These are phyloP conservation scores for Brassicogethes aeneus DNA, from an alignment of 2,888 invertebrate genomes.

Conservation along the genomic window DNA sequence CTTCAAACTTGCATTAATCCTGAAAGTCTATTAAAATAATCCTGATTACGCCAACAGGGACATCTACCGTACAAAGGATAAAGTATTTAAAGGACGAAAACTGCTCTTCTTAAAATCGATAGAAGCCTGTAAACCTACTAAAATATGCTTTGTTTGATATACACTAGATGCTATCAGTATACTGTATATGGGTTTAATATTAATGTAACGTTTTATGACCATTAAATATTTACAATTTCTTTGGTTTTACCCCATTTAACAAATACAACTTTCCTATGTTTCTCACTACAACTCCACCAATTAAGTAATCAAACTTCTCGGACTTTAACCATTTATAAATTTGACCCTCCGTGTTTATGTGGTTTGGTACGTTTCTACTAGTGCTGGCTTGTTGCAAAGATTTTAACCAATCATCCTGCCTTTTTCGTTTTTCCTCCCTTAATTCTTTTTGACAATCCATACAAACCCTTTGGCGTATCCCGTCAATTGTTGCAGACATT, in stretches of 20 bases:
- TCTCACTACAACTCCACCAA: background rate
- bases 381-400: background rate
- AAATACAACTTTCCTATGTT: background rate
- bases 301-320: background rate
- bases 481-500: background rate
- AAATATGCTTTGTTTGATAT: no score
- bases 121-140: no score
- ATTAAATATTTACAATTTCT: background rate
- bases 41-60: no score
- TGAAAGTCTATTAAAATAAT: no score
- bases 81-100: no score
- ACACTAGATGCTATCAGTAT: no score
- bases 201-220: no score
- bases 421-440: background rate
- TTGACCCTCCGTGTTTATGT: background rate
- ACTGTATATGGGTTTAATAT: no score
- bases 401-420: background rate
- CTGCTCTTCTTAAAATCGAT: no score
- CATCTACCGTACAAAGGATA: no score
- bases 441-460: background rate
- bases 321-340: background rate
- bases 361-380: no score
- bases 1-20: no score
- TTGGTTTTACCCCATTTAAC: background rate
- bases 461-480: background rate